Evolutionary conservation across 2,113 vertebrate genomes (phyloP), one percentile per base, ranked within the genome.

Genomic region (Archilochus colubris): DNA sequence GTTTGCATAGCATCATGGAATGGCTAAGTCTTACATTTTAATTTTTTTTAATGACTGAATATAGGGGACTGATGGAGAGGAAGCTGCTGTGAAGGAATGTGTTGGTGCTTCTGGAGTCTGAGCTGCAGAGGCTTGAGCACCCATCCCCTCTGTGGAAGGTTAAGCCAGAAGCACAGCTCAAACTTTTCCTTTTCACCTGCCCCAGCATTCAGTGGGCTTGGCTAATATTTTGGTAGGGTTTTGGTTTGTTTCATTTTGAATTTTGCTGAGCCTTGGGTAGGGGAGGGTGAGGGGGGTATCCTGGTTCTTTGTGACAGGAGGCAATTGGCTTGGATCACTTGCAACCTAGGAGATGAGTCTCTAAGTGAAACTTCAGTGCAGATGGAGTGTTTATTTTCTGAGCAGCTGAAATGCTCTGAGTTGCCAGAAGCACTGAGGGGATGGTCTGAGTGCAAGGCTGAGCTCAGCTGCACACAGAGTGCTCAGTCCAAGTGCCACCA

Each of bases 401-500:
- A n/a, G 25, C 14, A 54, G 48, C 66, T 44, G 73, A 15, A 22
- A 9, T 6, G 23, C 53, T 0, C 23, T 9, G 44, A 6, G 1
- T 7, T 38, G 36, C 70, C 43, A 15, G 50, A 7, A 51, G 57
- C 13, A 5, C 21, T 2, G n/a, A 27, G 62, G 4, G 33, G 38
- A 5, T 10, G 6, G 3, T 11, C 1, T 1, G 19, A 7, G 22
- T 4, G 58, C 43, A n/a, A 8, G 21, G 53, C 28, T 21, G 20
- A 40, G 28, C 70, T 55, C 28, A 5, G 3, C 23, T 6, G 44
- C n/a, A 3, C 38, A 12, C 74, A 25, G 2, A 8, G 18, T 15
- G 20, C 48, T 72, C 15, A 0, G n/a, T 20, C 22, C 43, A 9
- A 10, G 27, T 4, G 44, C 74, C 27, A 5, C 81, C 81, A 46